Evolutionary conservation across 2,888 invertebrate genomes (phyloP), one percentile per base, ranked within the genome.

Genomic region (Hetaerina titia): DNA sequence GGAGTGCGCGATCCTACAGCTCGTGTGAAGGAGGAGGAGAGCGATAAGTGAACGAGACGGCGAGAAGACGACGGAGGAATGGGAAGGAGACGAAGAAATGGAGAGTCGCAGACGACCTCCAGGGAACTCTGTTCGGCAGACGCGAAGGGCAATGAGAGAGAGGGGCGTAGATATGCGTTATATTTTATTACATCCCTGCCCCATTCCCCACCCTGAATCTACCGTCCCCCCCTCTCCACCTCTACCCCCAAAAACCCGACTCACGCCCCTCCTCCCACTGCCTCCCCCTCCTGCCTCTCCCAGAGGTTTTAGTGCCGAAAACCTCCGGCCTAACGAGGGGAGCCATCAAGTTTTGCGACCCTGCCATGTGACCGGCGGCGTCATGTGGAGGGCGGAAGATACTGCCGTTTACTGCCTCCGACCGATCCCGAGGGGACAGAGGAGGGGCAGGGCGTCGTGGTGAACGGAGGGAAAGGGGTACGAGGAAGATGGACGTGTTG

Each of bases 261-360:
- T 7, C 69, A 13, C 81, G 9, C 74, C 2, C 2, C 25, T 8
- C 74, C 5, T n/a, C 6, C 74, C 25, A n/a, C n/a, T 25, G 69
- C 45, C 45, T 69, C 22, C 19, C 92, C 15, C 7, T 31, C 13
- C 31, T 81, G 31, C 31, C 81, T 81, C 81, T 81, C 69, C 92
- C 56, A 31, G 92, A 74, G 69, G 45, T 92, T 92, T 92, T 92
- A 64, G 92, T 45, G 64, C 31, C 64, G 64, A 69, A 92, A 92
- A 56, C 69, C 74, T n/a, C 69, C 25, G 69, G 64, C 22, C 92
- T 92, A 92, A 92, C 92, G 92, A 92, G 92, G 92, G n/a, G 15
- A 92, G 92, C 74, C 92, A 92, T 92, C 92, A 92, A 92, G 74
- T 92, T 92, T 92, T 92, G 92, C 92, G 92, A 92, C 22, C 92